These are phyloP conservation scores for Aphis craccivora DNA, from an alignment of 1,140 invertebrate species.

Conservation along the genomic window DNA sequence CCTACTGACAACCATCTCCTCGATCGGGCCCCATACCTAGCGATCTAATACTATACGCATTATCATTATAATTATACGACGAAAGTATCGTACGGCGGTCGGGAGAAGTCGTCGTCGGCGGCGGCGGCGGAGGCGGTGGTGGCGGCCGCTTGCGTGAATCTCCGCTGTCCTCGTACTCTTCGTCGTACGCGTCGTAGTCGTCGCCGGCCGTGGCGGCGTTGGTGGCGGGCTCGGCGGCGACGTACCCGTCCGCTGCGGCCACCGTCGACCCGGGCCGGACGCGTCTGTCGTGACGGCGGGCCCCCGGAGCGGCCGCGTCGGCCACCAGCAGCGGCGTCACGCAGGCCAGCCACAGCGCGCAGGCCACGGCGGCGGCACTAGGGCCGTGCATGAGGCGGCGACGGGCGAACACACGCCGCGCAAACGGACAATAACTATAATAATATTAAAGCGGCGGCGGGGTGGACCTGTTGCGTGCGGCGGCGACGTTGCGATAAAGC, in stretches of 20 bases:
- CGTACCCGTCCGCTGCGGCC: conserved; percentile 37
- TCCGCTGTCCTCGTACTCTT: conserved; percentile 62
- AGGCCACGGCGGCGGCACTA: background rate
- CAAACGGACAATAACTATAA: background rate
- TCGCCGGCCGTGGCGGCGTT: conserved; percentile 14
- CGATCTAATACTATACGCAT: too few relatives aligned
- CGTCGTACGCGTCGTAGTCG: conserved; percentile 62
- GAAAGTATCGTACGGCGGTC: background rate
- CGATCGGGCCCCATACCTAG: too few relatives aligned
- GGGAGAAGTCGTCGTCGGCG: background rate
- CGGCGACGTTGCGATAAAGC: background rate
- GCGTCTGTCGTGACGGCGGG: background rate
- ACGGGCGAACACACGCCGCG: background rate
- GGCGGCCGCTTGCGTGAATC: background rate
- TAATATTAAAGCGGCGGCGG: background rate
- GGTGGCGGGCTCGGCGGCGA: background rate
- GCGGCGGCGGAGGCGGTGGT: background rate
- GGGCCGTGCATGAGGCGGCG: background rate
- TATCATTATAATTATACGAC: background rate
- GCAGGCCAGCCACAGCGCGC: background rate
- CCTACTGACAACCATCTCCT: too few relatives aligned
- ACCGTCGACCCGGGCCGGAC: background rate
- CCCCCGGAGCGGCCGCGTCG: background rate
- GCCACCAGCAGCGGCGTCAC: background rate
- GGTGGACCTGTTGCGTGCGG: background rate